Evolutionary conservation across 2,797 vertebrate species (phyloP), one percentile per base, ranked within the genome.

Genomic region (Phrynocephalus vlangalii): DNA sequence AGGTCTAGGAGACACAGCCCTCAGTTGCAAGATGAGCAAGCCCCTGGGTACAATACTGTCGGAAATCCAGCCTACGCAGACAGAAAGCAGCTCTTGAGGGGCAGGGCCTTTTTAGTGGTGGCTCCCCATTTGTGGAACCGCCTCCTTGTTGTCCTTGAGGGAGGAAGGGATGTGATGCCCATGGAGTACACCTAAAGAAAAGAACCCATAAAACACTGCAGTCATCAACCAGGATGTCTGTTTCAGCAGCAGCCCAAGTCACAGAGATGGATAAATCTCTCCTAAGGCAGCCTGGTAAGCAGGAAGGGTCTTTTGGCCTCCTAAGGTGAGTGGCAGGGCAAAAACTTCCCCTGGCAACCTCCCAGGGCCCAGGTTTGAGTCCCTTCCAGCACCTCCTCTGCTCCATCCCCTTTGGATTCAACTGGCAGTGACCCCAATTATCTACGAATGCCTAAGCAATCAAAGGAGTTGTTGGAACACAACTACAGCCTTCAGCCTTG

Each of bases 381-480:
- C 20, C 1, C 38, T 33, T 48, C 66, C 63, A 68, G 79, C 3
- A 1, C 26, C 6, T 20, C 8, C 24, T 10, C 28, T 10, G 4
- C 66, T 10, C 30, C 22, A 11, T 1, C 6, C 11, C 73, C 33
- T 18, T 52, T 52, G 26, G 63, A 6, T 44, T 44, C 38, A 44
- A 44, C 38, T 44, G 38, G 56, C 22, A 24, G 11, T 50, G 26
- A 68, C 0, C 22, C 50, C 24, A 67, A 82, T 44, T 44, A 44
- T 44, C 38, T 44, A 44, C 38, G 5, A 44, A 44, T 44, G 38
- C 38, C 38, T 44, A 44, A 44, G 82, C 18, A 73, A 22, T 63
- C 83, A 89, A 71, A 84, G 50, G 72, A 67, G 71, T 82, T 79
- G 38, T 66, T 9, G 72, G 18, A 86, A 20, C 48, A 9, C 22